A percentile compares a stretch with the other conserved stretches of the same genome.
Conservation (phyloP, 2,888 invertebrate genomes). For the Limenitis camilla region DNA sequence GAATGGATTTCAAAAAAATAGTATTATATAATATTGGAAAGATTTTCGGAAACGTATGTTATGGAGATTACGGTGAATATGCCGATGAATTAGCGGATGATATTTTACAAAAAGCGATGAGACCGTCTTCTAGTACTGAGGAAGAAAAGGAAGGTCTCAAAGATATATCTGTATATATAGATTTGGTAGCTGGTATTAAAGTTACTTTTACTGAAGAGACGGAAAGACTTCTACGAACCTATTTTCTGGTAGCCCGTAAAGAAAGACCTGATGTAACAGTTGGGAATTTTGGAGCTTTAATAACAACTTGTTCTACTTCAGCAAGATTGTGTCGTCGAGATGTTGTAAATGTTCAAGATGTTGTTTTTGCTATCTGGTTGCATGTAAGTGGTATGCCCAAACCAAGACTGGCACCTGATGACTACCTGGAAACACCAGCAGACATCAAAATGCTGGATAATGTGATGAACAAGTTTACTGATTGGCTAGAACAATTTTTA, state of each 20-base stretch:
- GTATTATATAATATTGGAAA: conserved; percentile 47
- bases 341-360: conserved; percentile 50
- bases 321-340: conserved; percentile 55
- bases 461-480: conserved; percentile 49
- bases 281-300: conserved; percentile 49
- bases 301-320: conserved; percentile 45
- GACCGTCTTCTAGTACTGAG: conserved; percentile 29
- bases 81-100: conserved; percentile 53
- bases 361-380: conserved; percentile 62
- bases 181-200: conserved; percentile 46
- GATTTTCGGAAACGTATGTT: conserved; percentile 53
- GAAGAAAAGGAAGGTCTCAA: conserved; percentile 44
- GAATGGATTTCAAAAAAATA: conserved; percentile 56
- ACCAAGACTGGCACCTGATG: conserved; percentile 57
- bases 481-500: conserved; percentile 56
- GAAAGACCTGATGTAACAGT: conserved; percentile 47
- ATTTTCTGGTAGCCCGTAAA: conserved; percentile 57
- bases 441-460: conserved; percentile 46
- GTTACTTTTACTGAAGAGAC: conserved; percentile 41
- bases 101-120: conserved; percentile 40
- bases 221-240: conserved; percentile 46
- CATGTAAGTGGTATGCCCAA: conserved; percentile 55
- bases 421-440: conserved; percentile 54
- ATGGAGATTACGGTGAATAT: conserved; percentile 52
- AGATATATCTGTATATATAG: conserved; percentile 46